Conservation (phyloP, 1,140 invertebrate species). For the Protaetia brevitarsis region DNA sequence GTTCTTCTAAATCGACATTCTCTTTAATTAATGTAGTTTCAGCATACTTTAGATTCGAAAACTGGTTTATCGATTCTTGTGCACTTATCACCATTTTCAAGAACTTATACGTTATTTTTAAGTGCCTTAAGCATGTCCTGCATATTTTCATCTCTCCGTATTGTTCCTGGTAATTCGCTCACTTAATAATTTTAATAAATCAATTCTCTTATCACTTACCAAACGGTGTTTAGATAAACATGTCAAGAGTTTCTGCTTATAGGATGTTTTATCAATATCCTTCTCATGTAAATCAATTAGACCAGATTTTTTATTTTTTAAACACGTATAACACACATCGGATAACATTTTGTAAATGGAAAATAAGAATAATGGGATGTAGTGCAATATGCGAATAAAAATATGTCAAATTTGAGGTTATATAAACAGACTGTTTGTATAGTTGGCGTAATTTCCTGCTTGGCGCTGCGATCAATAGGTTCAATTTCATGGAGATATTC, state of each 20-base stretch:
- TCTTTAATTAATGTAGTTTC: constrained; percentile 11
- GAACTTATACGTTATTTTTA: constrained; percentile 22
- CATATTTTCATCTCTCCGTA: constrained; percentile 10
- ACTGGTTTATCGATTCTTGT: constrained; percentile 17
- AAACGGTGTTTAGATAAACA: constrained; percentile 17
- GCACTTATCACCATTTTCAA: neutral
- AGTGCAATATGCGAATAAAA: neutral
- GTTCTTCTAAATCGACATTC: no score
- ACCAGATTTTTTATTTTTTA: constrained; percentile 1
- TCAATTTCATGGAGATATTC: no score
- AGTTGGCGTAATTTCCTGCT: no score
- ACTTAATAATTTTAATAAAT: neutral
- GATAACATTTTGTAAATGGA: neutral
- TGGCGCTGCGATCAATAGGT: no score
- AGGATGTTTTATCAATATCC: constrained; percentile 6
- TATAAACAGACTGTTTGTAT: no score
- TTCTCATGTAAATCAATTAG: constrained; percentile 4
- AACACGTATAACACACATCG: neutral
- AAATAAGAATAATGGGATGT: neutral
- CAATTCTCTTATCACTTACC: constrained; percentile 4
- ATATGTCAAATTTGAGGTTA: neutral
- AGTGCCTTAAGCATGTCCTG: neutral
- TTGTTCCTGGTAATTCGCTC: neutral
- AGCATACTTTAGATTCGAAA: neutral
- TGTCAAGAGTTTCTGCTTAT: constrained; percentile 18